Conservation (phyloP, 2,113 vertebrate genomes). For the Phaetusa simplex region DNA sequence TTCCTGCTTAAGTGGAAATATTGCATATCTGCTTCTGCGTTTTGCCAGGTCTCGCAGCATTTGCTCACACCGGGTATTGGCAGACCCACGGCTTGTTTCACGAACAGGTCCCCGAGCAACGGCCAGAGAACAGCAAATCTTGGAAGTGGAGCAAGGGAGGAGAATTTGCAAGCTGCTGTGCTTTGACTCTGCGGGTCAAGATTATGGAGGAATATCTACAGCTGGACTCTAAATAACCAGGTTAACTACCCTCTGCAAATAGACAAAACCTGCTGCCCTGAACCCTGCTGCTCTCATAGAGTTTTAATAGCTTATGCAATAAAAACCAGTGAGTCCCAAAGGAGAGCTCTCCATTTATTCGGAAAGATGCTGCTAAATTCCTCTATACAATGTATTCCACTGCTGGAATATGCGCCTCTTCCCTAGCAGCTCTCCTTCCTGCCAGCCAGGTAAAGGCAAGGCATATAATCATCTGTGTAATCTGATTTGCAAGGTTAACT, state of each 20-base stretch:
- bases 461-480: conserved; percentile 49
- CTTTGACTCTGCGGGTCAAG: background rate
- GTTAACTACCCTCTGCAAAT: conserved; percentile 47
- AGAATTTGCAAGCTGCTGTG: background rate
- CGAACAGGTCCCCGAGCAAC: background rate
- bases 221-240: conserved; percentile 61
- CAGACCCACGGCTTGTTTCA: background rate
- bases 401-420: background rate
- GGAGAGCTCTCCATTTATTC: conserved; percentile 52
- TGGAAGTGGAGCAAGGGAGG: background rate
- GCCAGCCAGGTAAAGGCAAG: conserved; percentile 39
- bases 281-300: conserved; percentile 54
- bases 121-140: background rate
- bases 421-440: conserved; percentile 7
- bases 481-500: conserved; percentile 65
- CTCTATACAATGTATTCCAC: background rate
- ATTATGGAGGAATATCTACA: background rate
- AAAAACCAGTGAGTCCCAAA: conserved; percentile 42
- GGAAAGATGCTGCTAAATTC: conserved; percentile 49
- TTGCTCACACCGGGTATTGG: background rate
- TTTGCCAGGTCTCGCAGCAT: background rate
- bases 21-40: background rate
- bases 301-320: conserved; percentile 59
- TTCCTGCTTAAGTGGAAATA: background rate
- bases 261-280: conserved; percentile 41